These are phyloP conservation scores for Astyanax mexicanus DNA, from an alignment of 2,797 vertebrate species.

Conservation along the genomic window DNA sequence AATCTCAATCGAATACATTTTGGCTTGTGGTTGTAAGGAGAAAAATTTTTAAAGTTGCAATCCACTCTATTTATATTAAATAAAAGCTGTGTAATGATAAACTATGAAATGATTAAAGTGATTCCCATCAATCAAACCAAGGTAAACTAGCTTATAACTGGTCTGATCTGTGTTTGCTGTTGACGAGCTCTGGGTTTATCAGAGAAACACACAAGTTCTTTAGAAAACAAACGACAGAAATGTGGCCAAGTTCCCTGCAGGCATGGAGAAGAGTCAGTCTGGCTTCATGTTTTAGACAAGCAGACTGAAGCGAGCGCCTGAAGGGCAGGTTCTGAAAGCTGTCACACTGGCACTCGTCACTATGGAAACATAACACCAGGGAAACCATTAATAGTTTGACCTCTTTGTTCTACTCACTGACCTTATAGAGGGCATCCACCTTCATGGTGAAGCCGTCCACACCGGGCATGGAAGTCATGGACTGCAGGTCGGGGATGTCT, in stretches of 20 bases:
- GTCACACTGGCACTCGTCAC: slow-evolving; percentile 4
- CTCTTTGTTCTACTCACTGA: slow-evolving; percentile 53
- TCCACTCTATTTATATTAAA: too few relatives aligned
- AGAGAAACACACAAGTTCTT: background rate
- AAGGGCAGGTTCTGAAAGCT: slow-evolving; percentile 16
- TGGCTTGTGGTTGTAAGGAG: too few relatives aligned
- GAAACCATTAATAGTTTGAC: background rate
- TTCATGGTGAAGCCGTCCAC: slow-evolving; percentile 96
- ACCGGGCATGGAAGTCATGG: slow-evolving; percentile 87
- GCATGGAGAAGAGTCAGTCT: slow-evolving; percentile 29
- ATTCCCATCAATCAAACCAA: background rate
- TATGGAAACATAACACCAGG: slow-evolving; percentile 12
- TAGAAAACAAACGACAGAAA: background rate
- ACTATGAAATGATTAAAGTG: background rate
- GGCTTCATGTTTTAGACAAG: slow-evolving; percentile 33
- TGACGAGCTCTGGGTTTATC: background rate
- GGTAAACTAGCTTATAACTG: background rate
- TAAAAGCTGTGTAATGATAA: background rate
- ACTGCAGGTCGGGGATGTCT: slow-evolving; percentile 84
- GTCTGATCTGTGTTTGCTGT: background rate
- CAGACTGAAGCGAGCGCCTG: slow-evolving; percentile 22
- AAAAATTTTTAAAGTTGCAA: too few relatives aligned
- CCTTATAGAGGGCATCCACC: slow-evolving; percentile 97
- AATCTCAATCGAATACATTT: too few relatives aligned
- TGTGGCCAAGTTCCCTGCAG: slow-evolving; percentile 32